These are phyloP conservation scores for Gobiocypris rarus DNA, from an alignment of 2,113 vertebrate genomes.

Conservation along the genomic window DNA sequence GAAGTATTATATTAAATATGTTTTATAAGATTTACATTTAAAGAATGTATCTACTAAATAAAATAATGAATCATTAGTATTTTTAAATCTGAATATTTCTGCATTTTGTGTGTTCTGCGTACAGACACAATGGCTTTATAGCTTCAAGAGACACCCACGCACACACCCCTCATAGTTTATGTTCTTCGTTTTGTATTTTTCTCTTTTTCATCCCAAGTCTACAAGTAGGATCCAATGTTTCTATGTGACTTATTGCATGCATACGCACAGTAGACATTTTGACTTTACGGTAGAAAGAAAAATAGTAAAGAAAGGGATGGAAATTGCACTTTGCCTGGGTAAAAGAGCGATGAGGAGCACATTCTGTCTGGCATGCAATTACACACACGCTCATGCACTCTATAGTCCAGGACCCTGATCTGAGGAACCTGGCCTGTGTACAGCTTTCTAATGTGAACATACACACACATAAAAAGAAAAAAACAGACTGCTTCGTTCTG, in stretches of 20 bases:
- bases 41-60: too few relatives aligned
- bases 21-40: too few relatives aligned
- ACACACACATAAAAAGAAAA: constrained; percentile 29
- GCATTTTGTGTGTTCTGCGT: background rate
- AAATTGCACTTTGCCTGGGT: constrained; percentile 42
- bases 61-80: too few relatives aligned
- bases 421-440: constrained; percentile 30
- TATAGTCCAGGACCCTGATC: background rate
- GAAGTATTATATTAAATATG: background rate
- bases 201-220: constrained; percentile 2
- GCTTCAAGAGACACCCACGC: too few relatives aligned
- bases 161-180: background rate
- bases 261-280: background rate
- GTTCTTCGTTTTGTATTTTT: constrained; percentile 13
- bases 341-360: constrained; percentile 69
- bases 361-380: constrained; percentile 69
- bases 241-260: constrained; percentile 39
- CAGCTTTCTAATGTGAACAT: constrained; percentile 27
- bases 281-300: background rate
- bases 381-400: constrained; percentile 37
- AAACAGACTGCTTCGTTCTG: constrained; percentile 43
- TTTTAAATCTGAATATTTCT: too few relatives aligned
- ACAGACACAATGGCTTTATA: background rate
- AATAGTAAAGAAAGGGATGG: constrained; percentile 14
- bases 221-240: background rate